These are phyloP conservation scores for Parapristionchus giblindavisi DNA, from an alignment of 2,888 invertebrate species.

Conservation along the genomic window DNA sequence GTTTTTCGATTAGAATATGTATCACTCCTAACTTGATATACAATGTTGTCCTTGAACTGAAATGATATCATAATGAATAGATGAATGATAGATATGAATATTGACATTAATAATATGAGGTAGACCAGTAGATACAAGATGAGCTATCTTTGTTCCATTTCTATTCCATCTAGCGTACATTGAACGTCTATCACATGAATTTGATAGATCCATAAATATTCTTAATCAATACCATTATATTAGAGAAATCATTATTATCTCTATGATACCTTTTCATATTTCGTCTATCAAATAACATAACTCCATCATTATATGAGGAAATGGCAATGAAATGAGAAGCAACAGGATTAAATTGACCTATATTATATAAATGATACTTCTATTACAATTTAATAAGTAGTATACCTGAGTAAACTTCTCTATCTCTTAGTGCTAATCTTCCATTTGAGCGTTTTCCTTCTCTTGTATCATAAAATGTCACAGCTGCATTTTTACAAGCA, in stretches of 20 bases:
- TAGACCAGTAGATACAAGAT: background rate
- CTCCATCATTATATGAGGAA: background rate
- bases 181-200: background rate
- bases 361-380: background rate
- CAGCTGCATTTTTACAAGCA: background rate
- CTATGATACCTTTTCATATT: slow-evolving; percentile 6
- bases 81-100: background rate
- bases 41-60: slow-evolving; percentile 17
- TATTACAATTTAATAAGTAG: background rate
- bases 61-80: background rate
- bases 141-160: slow-evolving; percentile 22
- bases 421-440: background rate
- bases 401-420: background rate
- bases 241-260: background rate
- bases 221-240: no score
- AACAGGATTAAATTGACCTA: slow-evolving; percentile 31
- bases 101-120: slow-evolving; percentile 22
- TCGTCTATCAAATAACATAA: slow-evolving; percentile 5
- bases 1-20: slow-evolving; percentile 2
- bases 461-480: slow-evolving; percentile 11
- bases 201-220: background rate
- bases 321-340: background rate
- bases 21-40: background rate
- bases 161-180: slow-evolving; percentile 37
- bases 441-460: slow-evolving; percentile 2